phyloP scores from a whole-genome alignment of 35 echinoderm and acorn worm species.

The Patiria miniata region DNA sequence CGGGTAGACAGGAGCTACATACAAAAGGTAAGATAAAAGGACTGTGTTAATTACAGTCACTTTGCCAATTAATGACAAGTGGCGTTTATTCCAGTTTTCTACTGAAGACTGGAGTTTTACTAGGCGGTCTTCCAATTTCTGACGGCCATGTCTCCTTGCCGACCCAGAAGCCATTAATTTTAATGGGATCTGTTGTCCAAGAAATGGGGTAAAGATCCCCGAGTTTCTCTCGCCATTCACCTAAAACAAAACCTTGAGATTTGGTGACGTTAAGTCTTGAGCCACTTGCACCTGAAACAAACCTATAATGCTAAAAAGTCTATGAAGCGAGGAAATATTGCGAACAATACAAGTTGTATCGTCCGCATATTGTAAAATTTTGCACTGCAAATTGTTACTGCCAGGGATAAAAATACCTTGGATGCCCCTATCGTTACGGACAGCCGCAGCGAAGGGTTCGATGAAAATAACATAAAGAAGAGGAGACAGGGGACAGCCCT shows the following conservation, averaged over 20 bases:
- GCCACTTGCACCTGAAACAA: not conserved
- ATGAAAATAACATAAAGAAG: conserved; percentile 39
- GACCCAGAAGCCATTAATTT: not conserved
- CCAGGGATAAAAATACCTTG: not conserved
- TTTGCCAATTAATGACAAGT: not conserved
- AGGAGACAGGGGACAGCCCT: conserved; percentile 44
- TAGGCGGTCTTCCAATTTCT: not conserved
- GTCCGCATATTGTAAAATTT: not conserved
- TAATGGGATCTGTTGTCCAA: not conserved
- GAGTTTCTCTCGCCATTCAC: not conserved
- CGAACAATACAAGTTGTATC: not conserved
- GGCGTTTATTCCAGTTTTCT: not conserved
- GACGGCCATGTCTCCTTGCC: not conserved
- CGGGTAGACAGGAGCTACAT: not conserved
- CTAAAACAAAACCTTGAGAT: not conserved
- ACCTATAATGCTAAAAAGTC: not conserved
- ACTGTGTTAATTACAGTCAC: too few relatives aligned
- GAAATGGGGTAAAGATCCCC: not conserved
- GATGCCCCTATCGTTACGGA: not conserved
- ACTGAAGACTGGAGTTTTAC: not conserved
- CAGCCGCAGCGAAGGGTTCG: conserved; percentile 14
- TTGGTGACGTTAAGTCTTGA: not conserved
- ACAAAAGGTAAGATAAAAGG: not conserved
- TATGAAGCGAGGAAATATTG: not conserved
- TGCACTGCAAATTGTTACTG: not conserved